A percentile compares a stretch with the other conserved stretches of the same genome.
These are phyloP conservation scores for Drosophila funebris DNA, from an alignment of 1,140 invertebrate genomes.

Conservation along the genomic window DNA sequence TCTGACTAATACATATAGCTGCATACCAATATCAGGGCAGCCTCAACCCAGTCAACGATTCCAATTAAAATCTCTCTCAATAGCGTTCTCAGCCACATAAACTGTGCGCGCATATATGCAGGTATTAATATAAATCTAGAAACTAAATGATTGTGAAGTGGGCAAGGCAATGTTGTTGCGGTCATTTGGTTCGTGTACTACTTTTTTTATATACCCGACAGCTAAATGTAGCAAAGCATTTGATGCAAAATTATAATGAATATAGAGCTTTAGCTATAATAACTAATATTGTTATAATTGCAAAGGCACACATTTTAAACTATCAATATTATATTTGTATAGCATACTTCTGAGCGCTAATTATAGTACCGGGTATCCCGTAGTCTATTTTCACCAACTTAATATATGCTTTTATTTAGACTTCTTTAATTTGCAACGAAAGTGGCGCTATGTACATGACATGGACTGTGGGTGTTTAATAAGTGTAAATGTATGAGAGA, in stretches of 20 bases:
- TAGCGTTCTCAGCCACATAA: too few relatives aligned
- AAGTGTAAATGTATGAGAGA: constrained; percentile 13
- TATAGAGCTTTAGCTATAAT: too few relatives aligned
- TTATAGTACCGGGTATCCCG: background rate
- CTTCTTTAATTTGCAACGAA: constrained; percentile 14
- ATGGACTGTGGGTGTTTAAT: constrained; percentile 46
- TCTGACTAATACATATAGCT: constrained; percentile 13
- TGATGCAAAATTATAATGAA: too few relatives aligned
- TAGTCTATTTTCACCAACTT: background rate
- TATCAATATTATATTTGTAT: too few relatives aligned
- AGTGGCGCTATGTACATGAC: constrained; percentile 74
- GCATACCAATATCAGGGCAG: constrained; percentile 28
- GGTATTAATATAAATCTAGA: constrained; percentile 24
- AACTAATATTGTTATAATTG: too few relatives aligned
- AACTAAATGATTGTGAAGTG: constrained; percentile 9
- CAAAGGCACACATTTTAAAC: too few relatives aligned
- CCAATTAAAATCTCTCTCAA: constrained; percentile 22
- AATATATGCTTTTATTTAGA: background rate
- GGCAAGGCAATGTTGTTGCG: constrained; percentile 1
- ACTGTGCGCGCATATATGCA: background rate
- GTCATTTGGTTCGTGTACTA: constrained; percentile 2
- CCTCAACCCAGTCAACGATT: constrained; percentile 7
- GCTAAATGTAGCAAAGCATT: too few relatives aligned
- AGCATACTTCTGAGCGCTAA: constrained; percentile 5
- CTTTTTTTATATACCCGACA: background rate